Evolutionary conservation across 2,797 vertebrate genomes (phyloP).

Genomic region (Sebastes matsubarae): DNA sequence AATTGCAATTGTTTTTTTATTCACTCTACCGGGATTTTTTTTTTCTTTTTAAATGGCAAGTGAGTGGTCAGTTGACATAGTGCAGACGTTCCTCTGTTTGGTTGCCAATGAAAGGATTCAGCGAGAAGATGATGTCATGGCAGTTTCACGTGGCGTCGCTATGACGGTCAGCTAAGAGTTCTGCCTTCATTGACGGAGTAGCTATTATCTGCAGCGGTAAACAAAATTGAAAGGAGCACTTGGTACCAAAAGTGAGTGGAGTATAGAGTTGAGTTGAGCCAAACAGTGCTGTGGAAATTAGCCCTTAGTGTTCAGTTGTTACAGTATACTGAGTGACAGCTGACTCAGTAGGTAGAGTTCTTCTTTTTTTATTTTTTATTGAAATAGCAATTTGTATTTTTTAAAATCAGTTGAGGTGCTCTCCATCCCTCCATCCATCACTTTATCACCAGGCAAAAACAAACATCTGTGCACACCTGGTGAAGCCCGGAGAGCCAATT

Average conservation of each 20-base stretch:
- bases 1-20: no score
- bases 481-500: slow-evolving; percentile 46
- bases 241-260: neutral
- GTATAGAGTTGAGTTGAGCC: neutral
- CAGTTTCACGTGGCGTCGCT: no score
- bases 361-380: neutral
- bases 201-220: neutral
- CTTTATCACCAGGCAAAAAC: slow-evolving; percentile 20
- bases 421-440: neutral
- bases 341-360: neutral
- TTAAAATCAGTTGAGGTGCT: neutral
- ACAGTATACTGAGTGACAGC: neutral
- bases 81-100: no score
- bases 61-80: no score
- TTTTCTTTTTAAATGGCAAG: no score
- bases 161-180: no score
- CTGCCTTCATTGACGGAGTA: no score
- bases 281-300: neutral
- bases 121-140: no score
- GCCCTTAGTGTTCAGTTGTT: neutral
- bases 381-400: neutral
- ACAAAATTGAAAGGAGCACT: neutral
- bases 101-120: no score
- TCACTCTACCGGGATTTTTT: no score
- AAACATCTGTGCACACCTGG: slow-evolving; percentile 58